These are phyloP conservation scores for Athetis lepigone DNA, from an alignment of 2,888 invertebrate species.

Conservation along the genomic window DNA sequence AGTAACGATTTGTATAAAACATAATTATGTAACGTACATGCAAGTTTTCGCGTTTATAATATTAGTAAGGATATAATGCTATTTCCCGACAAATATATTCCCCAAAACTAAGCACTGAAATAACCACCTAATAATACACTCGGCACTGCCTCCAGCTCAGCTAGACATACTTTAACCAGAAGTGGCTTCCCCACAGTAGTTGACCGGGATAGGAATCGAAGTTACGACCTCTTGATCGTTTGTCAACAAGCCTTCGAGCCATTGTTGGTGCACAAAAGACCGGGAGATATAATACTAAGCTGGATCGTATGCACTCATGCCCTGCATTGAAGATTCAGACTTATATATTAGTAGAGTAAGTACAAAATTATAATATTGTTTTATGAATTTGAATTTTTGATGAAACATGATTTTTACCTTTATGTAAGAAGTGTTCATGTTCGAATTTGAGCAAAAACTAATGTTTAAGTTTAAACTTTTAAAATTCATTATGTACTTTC, in stretches of 20 bases:
- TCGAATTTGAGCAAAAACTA: too few relatives aligned
- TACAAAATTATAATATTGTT: not conserved
- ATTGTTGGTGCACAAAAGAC: conserved; percentile 45
- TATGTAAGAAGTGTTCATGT: too few relatives aligned
- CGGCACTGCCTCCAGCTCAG: not conserved
- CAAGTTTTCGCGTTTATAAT: too few relatives aligned
- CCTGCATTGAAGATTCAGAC: conserved; percentile 23
- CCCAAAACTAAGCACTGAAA: too few relatives aligned
- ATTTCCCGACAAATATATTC: too few relatives aligned
- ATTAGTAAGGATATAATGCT: too few relatives aligned
- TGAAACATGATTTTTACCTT: too few relatives aligned
- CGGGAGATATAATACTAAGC: conserved; percentile 6
- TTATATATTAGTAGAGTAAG: not conserved
- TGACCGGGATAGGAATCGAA: conserved; percentile 51
- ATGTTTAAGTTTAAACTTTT: too few relatives aligned
- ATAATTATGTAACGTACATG: too few relatives aligned
- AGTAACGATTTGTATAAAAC: too few relatives aligned
- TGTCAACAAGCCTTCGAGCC: conserved; percentile 56
- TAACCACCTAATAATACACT: not conserved
- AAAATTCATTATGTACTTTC: too few relatives aligned
- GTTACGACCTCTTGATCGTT: conserved; percentile 55
- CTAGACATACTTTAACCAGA: conserved; percentile 42
- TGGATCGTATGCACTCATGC: conserved; percentile 16
- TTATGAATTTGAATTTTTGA: too few relatives aligned
- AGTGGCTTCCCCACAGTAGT: conserved; percentile 48